These are phyloP conservation scores for Hippocampus comes DNA, from an alignment of 2,113 vertebrate species.

Conservation along the genomic window DNA sequence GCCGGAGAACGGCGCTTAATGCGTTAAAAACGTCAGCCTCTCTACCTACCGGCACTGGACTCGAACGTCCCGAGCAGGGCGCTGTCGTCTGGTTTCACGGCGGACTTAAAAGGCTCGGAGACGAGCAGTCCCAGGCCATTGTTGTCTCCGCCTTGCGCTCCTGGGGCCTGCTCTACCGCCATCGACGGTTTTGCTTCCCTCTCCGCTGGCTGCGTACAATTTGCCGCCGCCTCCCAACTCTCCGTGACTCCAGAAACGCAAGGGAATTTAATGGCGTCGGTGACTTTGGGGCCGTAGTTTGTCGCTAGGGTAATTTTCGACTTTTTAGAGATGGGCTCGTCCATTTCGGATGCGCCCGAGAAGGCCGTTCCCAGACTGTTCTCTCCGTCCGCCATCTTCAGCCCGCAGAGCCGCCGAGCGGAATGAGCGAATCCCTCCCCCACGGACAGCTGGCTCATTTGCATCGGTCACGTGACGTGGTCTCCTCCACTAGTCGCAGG, in stretches of 20 bases:
- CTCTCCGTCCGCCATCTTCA: constrained; percentile 78
- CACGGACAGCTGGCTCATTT: constrained; percentile 73
- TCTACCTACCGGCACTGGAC: constrained; percentile 51
- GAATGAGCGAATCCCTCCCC: constrained; percentile 38
- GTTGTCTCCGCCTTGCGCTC: constrained; percentile 65
- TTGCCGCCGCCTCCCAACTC: constrained; percentile 42
- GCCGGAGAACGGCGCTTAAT: not conserved
- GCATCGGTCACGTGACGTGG: constrained; percentile 72
- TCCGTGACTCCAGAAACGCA: constrained; percentile 22
- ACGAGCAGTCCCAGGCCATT: constrained; percentile 65
- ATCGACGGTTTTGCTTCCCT: constrained; percentile 66
- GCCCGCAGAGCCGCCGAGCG: constrained; percentile 58
- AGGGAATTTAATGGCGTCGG: constrained; percentile 27
- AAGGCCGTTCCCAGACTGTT: constrained; percentile 53
- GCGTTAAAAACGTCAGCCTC: not conserved
- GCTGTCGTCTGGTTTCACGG: constrained; percentile 49
- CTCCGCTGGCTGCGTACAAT: constrained; percentile 43
- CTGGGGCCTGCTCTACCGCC: constrained; percentile 59
- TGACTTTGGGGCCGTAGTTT: constrained; percentile 31
- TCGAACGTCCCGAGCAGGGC: constrained; percentile 42
- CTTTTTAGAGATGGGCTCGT: constrained; percentile 71
- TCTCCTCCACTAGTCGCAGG: constrained; percentile 58
- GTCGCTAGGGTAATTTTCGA: constrained; percentile 52
- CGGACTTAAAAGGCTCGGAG: constrained; percentile 46
- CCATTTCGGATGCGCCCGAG: constrained; percentile 56